Base-by-base conservation (phyloP, 92 coral and sea anemone genomes). In the Metridium senile region DNA sequence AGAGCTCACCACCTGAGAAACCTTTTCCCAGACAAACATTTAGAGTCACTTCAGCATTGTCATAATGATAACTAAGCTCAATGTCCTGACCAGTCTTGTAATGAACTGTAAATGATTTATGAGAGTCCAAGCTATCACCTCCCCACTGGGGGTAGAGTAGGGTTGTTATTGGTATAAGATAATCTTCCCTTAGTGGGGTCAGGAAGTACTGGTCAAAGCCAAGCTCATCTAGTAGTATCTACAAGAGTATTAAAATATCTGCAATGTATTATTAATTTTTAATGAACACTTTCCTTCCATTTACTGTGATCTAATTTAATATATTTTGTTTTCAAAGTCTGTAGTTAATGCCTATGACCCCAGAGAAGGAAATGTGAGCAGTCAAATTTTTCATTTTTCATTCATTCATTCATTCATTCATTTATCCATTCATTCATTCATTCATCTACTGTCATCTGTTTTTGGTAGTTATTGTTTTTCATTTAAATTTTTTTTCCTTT, bases 41-140 rank as follows among this genome's bases (percentile, higher is more conserved):
- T 49, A 95, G 67, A 0, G 99, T 95, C 26, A 95, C 97, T 34
- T 95, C 99, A 16, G 99, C 97, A 79, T 95, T 95, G 63, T 95
- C 99, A 77, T 85, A 95, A 63, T 95, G 99, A 75, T 95, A 92
- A 65, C 97, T 90, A 32, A 95, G 90, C 20, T 85, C 86, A 33
- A 92, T 71, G 66, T 95, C 99, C 66, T 92, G 86, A 62, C 95
- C 99, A 23, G 87, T 89, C 83, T 72, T 92, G 91, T 95, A 95
- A 84, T 95, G 97, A 57, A 95, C 99, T 18, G 97, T 95, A 74
- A 95, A 95, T 9, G 96, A 93, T 82, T 95, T 95, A 84, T 95
- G 97, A 9, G 99, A 89, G 82, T 95, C 97, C 62, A 95, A 52
- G 43, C 81, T 32, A 76, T 77, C 84, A 16, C 99, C 99, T 58